Conservation (phyloP, 2,797 vertebrate species). For the Trachops cirrhosus region DNA sequence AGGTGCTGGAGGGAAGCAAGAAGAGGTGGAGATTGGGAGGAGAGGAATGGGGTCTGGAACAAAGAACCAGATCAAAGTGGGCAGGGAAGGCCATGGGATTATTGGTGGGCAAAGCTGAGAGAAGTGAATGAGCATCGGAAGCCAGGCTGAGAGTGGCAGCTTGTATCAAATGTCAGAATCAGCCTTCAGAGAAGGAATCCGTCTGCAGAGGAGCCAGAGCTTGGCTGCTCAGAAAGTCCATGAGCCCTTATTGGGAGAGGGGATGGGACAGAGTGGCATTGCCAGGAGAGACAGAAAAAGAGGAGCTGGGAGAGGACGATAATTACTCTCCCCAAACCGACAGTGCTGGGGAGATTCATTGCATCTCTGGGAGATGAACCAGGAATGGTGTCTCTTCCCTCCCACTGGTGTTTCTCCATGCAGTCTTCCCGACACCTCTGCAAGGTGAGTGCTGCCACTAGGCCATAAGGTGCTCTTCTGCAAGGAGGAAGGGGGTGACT, state of each 20-base stretch:
- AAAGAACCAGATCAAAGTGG: background rate
- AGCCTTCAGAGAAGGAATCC: constrained; percentile 38
- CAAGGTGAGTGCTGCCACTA: background rate
- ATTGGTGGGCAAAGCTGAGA: background rate
- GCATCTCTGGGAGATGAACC: too few species aligned
- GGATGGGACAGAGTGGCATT: background rate
- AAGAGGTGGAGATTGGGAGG: background rate
- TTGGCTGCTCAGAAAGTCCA: background rate
- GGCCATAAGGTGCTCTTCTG: background rate
- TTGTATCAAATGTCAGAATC: constrained; percentile 70
- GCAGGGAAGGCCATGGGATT: accelerated
- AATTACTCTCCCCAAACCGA: too few species aligned
- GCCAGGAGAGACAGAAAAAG: background rate
- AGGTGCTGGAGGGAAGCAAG: background rate
- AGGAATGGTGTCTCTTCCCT: accelerated
- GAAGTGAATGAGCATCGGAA: background rate
- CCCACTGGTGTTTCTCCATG: background rate
- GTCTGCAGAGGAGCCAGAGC: constrained; percentile 40
- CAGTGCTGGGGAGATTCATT: background rate
- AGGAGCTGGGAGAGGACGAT: background rate
- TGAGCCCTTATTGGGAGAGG: background rate
- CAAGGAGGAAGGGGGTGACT: background rate
- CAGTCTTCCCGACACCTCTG: background rate
- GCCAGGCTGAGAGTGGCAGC: constrained; percentile 56
- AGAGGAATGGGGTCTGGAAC: background rate